A percentile compares a stretch with the other conserved stretches of the same genome.
These are phyloP conservation scores for Dipodomys ordii DNA, from an alignment of 2,113 vertebrate species.

Conservation along the genomic window DNA sequence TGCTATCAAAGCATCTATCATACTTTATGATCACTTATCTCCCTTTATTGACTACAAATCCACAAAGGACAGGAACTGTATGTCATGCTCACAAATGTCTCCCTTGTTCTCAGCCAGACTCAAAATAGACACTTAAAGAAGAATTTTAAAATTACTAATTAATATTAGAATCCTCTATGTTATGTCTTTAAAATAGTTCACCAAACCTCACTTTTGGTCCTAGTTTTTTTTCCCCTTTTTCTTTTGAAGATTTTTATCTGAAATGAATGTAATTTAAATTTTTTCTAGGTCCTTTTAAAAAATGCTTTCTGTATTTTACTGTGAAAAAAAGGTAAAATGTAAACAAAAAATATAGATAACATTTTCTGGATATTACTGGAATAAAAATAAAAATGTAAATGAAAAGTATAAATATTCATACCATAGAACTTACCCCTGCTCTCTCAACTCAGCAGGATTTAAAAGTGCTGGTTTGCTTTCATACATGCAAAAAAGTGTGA, in stretches of 20 bases:
- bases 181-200: conserved; percentile 13
- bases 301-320: conserved; percentile 67
- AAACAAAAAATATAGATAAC: conserved; percentile 50
- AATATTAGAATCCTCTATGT: not conserved
- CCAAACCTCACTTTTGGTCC: not conserved
- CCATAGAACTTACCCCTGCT: not conserved
- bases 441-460: conserved; percentile 18
- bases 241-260: conserved; percentile 34
- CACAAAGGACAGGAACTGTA: conserved; percentile 10
- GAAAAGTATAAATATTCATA: conserved; percentile 39
- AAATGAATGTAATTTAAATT: not conserved
- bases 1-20: not conserved
- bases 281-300: not conserved
- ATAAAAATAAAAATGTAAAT: conserved; percentile 70
- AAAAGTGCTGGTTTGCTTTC: conserved; percentile 32
- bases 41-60: not conserved
- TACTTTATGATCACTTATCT: conserved; percentile 16
- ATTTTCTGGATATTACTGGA: conserved; percentile 68
- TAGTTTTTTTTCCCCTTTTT: not conserved
- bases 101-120: not conserved
- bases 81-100: conserved; percentile 26
- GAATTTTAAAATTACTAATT: not conserved
- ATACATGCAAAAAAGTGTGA: conserved; percentile 48
- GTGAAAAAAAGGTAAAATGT: conserved; percentile 64
- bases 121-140: not conserved